These are phyloP conservation scores for Sitobion miscanthi DNA, from an alignment of 1,140 invertebrate genomes.

Conservation along the genomic window DNA sequence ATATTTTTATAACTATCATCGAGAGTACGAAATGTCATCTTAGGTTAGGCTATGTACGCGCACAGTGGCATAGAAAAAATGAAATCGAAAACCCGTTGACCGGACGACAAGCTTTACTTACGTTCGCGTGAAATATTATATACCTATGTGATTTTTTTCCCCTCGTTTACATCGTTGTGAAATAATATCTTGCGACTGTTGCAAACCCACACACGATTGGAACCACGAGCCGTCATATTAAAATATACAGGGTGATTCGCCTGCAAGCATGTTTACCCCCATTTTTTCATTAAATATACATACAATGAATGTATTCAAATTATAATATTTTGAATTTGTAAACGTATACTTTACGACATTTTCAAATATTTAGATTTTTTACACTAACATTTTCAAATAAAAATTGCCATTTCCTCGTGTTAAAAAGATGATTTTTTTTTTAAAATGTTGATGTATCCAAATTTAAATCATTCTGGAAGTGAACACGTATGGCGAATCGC, in stretches of 20 bases:
- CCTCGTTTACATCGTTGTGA: neutral
- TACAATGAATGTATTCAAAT: too few species aligned
- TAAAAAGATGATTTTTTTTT: neutral
- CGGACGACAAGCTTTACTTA: neutral
- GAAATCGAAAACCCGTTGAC: neutral
- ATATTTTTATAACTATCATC: neutral
- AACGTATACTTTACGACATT: too few species aligned
- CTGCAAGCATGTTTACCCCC: neutral
- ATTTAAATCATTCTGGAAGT: neutral
- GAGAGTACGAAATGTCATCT: too few species aligned
- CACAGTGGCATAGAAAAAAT: neutral
- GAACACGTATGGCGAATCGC: neutral
- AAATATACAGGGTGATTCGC: neutral
- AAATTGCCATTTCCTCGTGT: neutral
- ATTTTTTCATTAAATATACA: neutral
- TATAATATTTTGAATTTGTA: too few species aligned
- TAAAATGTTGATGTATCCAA: neutral
- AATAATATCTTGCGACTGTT: neutral
- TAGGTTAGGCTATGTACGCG: neutral
- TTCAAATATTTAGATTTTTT: too few species aligned
- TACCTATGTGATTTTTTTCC: neutral
- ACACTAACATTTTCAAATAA: neutral
- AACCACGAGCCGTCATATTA: neutral
- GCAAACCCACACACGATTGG: neutral
- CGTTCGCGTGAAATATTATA: neutral